Base-by-base conservation (phyloP, 2,113 vertebrate genomes). In the Petromus typicus region DNA sequence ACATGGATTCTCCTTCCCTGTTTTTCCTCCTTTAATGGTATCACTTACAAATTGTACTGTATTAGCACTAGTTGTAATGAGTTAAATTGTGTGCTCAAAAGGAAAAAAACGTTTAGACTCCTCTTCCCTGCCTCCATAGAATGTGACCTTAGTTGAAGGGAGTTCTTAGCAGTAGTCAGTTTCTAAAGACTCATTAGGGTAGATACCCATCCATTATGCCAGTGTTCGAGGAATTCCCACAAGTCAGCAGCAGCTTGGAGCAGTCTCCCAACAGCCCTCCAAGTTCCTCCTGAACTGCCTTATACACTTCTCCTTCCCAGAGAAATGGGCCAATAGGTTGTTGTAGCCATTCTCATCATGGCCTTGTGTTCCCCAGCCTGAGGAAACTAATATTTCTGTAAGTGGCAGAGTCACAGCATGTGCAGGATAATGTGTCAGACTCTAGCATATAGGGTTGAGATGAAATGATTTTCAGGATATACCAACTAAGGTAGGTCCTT, bases 291-390 rank as follows among this genome's bases (percentile, higher is more conserved):
- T 13, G 8, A 40, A 1, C 11, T 34, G 22, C 27, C 69, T 23
- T 64, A 57, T 25, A 69, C 34, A 48, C 3, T 22, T 81, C 23
- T 2, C 3, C 3, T 20, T 57, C 63, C 59, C 10, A 40, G 54
- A 37, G 78, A 8, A 0, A 5, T 14, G 59, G 78, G 18, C 48
- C 13, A 51, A 59, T 9, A 0, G 63, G 57, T 37, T 22, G 37
- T 22, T 64, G 61, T 4, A 27, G 23, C 22, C 78, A 8, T 30
- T 3, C 23, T 0, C 3, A 51, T 18, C 23, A 16, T 6, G 64
- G 66, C 14, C 12, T 17, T 48, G 32, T 0, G 9, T 45, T 14
- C 25, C 0, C 37, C 27, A 51, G 27, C 59, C 30, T 30, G 54
- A 4, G 73, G 45, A 78, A 86, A 67, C 14, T 32, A 27, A 25